phyloP scores from a whole-genome alignment of 30 jellyfish, hydroid and myxozoan species.

The Turritopsis rubra region DNA sequence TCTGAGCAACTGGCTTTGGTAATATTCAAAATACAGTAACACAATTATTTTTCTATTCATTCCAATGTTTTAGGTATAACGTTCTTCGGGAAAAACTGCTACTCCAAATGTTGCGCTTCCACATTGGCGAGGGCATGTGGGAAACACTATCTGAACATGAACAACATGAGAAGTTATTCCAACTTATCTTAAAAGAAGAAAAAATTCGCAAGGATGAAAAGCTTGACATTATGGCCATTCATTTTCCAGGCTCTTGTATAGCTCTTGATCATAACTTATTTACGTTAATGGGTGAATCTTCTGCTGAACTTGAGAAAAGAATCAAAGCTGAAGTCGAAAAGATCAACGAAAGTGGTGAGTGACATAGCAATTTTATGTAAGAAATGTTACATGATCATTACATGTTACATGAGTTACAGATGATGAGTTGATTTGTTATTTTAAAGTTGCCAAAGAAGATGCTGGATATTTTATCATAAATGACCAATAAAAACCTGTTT shows the following conservation, averaged over 20 bases:
- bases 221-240: constrained; percentile 46
- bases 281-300: constrained; percentile 65
- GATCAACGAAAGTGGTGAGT: constrained; percentile 65
- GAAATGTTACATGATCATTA: no score
- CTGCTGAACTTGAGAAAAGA: constrained; percentile 54
- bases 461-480: no score
- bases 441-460: no score
- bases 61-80: constrained; percentile 66
- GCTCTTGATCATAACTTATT: constrained; percentile 30
- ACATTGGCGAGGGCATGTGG: constrained; percentile 95
- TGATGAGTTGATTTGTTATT: no score
- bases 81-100: constrained; percentile 61
- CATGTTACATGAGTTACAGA: neutral
- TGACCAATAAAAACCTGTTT: no score
- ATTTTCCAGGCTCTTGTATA: constrained; percentile 64
- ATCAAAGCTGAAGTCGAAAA: constrained; percentile 42
- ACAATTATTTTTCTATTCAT: no score
- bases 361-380: no score
- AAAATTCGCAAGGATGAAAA: constrained; percentile 56
- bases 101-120: constrained; percentile 63
- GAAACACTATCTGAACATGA: constrained; percentile 70
- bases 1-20: no score
- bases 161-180: constrained; percentile 69
- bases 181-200: constrained; percentile 73
- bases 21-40: no score